Evolutionary conservation across 1,140 invertebrate genomes (phyloP).

Genomic region (Pseudomyrmex cubaensis): DNA sequence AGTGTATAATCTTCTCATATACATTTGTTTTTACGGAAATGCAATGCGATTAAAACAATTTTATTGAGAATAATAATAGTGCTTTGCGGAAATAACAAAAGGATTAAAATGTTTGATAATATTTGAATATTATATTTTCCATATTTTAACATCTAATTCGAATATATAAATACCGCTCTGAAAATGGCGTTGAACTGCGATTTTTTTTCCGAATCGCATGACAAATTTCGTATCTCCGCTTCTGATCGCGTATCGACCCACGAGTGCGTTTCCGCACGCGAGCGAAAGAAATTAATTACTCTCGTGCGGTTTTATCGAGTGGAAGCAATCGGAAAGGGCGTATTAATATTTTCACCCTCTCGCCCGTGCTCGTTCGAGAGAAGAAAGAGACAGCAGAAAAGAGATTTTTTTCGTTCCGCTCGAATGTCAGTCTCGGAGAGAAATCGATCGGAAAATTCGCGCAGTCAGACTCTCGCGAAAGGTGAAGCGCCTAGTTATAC

Average conservation of each 20-base stretch:
- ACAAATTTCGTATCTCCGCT: not conserved
- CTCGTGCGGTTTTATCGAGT: slow-evolving; percentile 26
- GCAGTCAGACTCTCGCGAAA: not conserved
- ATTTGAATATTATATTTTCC: not conserved
- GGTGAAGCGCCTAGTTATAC: slow-evolving; percentile 21
- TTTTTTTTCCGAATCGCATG: not conserved
- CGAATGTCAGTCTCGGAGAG: slow-evolving; percentile 10
- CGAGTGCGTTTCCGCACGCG: not conserved
- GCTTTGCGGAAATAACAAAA: not conserved
- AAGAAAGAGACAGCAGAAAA: slow-evolving; percentile 17
- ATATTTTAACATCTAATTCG: not conserved
- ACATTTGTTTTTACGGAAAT: slow-evolving; percentile 1
- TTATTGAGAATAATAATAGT: not conserved
- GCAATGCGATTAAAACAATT: not conserved
- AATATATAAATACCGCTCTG: not conserved
- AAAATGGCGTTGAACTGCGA: not conserved
- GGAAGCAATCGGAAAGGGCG: slow-evolving; percentile 31
- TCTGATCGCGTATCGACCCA: not conserved
- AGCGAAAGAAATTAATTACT: slow-evolving; percentile 39
- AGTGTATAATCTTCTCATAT: not conserved
- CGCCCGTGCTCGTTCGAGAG: not conserved
- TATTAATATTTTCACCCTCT: slow-evolving; percentile 35
- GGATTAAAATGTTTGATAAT: not conserved
- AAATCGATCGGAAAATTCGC: slow-evolving; percentile 55
- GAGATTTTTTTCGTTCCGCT: slow-evolving; percentile 30